Evolutionary conservation across 2,888 invertebrate species (phyloP).

Genomic region (Kryphioiulus occultus): DNA sequence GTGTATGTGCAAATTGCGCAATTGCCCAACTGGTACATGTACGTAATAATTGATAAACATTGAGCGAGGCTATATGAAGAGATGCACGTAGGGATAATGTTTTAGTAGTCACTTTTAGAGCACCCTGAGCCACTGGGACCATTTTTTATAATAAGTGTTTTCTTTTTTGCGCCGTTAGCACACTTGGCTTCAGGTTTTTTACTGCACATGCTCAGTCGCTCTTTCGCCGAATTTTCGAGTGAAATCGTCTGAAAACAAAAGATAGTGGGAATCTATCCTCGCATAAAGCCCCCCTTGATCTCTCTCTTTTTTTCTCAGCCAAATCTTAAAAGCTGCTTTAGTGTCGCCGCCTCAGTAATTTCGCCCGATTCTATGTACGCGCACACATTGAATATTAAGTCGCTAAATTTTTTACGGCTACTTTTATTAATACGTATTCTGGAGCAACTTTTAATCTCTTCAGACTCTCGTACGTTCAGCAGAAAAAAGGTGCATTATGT

Average conservation of each 20-base stretch:
- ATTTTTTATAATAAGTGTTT: too few species aligned
- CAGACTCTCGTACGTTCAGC: neutral
- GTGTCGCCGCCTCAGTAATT: slow-evolving; percentile 25
- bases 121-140: too few species aligned
- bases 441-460: neutral
- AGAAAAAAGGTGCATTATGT: neutral
- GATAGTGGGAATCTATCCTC: slow-evolving; percentile 20
- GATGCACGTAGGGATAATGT: too few species aligned
- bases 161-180: neutral
- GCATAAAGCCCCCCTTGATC: slow-evolving; percentile 11
- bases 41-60: too few species aligned
- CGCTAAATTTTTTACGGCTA: neutral
- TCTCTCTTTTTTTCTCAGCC: neutral
- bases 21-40: too few species aligned
- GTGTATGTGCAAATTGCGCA: too few species aligned
- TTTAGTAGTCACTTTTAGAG: too few species aligned
- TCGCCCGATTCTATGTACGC: neutral
- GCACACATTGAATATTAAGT: slow-evolving; percentile 18
- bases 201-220: neutral
- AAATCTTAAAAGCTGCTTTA: slow-evolving; percentile 20
- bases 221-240: slow-evolving; percentile 26
- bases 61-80: too few species aligned
- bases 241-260: slow-evolving; percentile 30
- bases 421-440: neutral
- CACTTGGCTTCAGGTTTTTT: neutral